Evolutionary conservation across 2,113 vertebrate genomes (phyloP).

Genomic region (Tetrao urogallus): DNA sequence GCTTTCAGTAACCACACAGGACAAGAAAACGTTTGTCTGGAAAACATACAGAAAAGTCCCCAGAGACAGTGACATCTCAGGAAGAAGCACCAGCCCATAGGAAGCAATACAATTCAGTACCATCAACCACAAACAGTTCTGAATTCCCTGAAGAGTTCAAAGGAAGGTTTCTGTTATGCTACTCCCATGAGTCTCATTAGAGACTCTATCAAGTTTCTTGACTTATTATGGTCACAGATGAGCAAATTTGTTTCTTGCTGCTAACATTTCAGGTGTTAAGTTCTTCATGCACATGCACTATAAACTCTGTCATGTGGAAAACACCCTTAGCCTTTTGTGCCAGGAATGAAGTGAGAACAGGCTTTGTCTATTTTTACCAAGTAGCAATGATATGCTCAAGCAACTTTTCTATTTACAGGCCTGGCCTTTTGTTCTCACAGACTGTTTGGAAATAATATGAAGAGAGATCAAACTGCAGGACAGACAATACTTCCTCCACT

Average conservation of each 20-base stretch:
- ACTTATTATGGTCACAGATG: accelerated
- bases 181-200: background rate
- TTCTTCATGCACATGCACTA: background rate
- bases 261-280: background rate
- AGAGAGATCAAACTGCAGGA: background rate
- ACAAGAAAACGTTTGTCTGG: background rate
- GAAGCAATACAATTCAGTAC: background rate
- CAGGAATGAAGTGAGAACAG: slow-evolving; percentile 17
- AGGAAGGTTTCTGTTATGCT: background rate
- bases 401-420: background rate
- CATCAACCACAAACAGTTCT: background rate
- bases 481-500: background rate
- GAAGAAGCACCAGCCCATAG: background rate
- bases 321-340: background rate
- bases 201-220: background rate
- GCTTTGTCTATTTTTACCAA: slow-evolving; percentile 11
- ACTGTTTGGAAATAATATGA: background rate
- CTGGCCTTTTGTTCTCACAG: background rate
- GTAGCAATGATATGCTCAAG: background rate
- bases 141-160: background rate
- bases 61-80: background rate
- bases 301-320: background rate
- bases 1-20: background rate
- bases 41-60: background rate
- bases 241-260: background rate